Evolutionary conservation across 1,140 invertebrate genomes (phyloP).

Genomic region (Cotesia glomerata): DNA sequence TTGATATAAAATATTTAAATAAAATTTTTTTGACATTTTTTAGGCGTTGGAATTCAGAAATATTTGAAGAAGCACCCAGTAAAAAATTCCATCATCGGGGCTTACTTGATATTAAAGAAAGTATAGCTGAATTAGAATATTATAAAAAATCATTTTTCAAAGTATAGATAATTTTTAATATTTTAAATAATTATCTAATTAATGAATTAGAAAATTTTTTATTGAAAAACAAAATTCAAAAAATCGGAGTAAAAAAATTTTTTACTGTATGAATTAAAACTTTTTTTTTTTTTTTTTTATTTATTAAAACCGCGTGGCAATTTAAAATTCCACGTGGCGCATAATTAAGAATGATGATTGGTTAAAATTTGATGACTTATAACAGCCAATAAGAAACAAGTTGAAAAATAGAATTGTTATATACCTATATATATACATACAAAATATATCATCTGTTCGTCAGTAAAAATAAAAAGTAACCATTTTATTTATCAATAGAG

Average conservation of each 20-base stretch:
- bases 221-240: too few species aligned
- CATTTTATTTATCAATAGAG: background rate
- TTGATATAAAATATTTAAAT: too few species aligned
- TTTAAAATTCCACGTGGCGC: background rate
- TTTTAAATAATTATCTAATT: too few species aligned
- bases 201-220: too few species aligned
- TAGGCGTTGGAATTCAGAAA: slow-evolving; percentile 75
- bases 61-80: slow-evolving; percentile 65
- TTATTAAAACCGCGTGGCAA: background rate
- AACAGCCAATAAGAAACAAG: background rate
- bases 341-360: background rate
- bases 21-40: slow-evolving; percentile 45
- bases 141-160: slow-evolving; percentile 71
- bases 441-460: too few species aligned
- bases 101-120: slow-evolving; percentile 85
- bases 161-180: background rate
- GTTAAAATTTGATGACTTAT: background rate
- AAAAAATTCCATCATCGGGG: slow-evolving; percentile 78
- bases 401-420: background rate
- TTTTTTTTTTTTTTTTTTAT: too few species aligned
- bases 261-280: background rate
- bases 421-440: too few species aligned
- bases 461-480: background rate
- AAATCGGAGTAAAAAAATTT: background rate
- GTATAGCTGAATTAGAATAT: slow-evolving; percentile 81